A percentile compares a stretch with the other conserved stretches of the same genome.
These are phyloP conservation scores for Meteorus colon DNA, from an alignment of 2,888 invertebrate genomes.

Conservation along the genomic window DNA sequence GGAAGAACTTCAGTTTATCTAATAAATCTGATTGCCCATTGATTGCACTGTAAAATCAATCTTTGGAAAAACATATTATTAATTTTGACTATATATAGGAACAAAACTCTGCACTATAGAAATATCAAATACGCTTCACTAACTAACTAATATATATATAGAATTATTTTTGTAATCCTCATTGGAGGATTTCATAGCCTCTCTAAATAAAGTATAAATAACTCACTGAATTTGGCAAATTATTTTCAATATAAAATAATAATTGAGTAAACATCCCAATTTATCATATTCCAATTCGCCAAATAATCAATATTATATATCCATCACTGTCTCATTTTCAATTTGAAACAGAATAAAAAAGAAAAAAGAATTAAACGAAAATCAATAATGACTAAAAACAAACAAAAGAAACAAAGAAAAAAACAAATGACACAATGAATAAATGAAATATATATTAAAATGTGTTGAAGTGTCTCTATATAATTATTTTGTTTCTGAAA, in stretches of 20 bases:
- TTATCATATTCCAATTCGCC: neutral
- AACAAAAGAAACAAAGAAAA: slow-evolving; percentile 17
- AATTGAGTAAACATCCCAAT: neutral
- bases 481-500: neutral
- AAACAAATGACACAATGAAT: slow-evolving; percentile 23
- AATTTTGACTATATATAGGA: neutral
- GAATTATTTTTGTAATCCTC: neutral
- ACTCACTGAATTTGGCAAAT: slow-evolving; percentile 28
- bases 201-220: slow-evolving; percentile 7
- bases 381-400: slow-evolving; percentile 34
- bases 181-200: neutral
- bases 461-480: neutral
- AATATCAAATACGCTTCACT: neutral
- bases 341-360: slow-evolving; percentile 46
- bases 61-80: neutral
- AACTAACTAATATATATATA: neutral
- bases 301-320: slow-evolving; percentile 1
- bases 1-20: slow-evolving; percentile 2
- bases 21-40: neutral
- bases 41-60: slow-evolving; percentile 9
- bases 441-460: slow-evolving; percentile 20
- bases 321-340: slow-evolving; percentile 34
- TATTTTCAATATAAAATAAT: slow-evolving; percentile 4
- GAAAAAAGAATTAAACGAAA: slow-evolving; percentile 48
- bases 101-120: neutral